Percentiles rank a stretch among this genome's conserved stretches.
Conservation (phyloP, 2,888 invertebrate species). For the Charanyca ferruginea region DNA sequence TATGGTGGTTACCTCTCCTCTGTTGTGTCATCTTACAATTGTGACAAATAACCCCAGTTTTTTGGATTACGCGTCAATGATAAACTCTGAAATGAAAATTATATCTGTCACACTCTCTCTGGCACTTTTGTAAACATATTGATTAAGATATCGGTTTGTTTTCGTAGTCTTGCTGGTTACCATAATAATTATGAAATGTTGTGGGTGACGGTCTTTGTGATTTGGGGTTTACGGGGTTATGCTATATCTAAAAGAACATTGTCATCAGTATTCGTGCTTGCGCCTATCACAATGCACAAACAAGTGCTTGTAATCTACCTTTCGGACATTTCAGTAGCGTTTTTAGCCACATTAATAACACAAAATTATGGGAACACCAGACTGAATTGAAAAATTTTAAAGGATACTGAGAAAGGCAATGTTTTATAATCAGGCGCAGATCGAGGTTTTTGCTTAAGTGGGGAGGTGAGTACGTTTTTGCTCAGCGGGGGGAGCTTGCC, state of each 20-base stretch:
- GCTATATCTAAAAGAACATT: conserved; percentile 58
- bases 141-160: not conserved
- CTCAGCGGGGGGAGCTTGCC: no score
- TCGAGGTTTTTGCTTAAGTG: not conserved
- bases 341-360: conserved; percentile 48
- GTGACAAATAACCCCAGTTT: not conserved
- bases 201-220: conserved; percentile 58
- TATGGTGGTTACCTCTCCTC: conserved; percentile 6
- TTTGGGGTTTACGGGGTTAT: conserved; percentile 58
- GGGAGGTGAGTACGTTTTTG: not conserved
- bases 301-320: conserved; percentile 56
- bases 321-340: conserved; percentile 51
- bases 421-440: conserved; percentile 31
- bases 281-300: conserved; percentile 59
- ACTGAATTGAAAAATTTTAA: conserved; percentile 35
- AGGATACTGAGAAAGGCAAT: conserved; percentile 60
- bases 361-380: conserved; percentile 65
- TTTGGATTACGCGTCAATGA: not conserved
- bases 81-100: not conserved
- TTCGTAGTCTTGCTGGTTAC: conserved; percentile 34
- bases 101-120: not conserved
- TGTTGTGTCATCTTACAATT: not conserved
- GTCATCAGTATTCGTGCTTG: conserved; percentile 66
- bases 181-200: conserved; percentile 16
- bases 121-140: not conserved